Conservation (phyloP, 2,113 vertebrate species). For the Urocitellus parryii region DNA sequence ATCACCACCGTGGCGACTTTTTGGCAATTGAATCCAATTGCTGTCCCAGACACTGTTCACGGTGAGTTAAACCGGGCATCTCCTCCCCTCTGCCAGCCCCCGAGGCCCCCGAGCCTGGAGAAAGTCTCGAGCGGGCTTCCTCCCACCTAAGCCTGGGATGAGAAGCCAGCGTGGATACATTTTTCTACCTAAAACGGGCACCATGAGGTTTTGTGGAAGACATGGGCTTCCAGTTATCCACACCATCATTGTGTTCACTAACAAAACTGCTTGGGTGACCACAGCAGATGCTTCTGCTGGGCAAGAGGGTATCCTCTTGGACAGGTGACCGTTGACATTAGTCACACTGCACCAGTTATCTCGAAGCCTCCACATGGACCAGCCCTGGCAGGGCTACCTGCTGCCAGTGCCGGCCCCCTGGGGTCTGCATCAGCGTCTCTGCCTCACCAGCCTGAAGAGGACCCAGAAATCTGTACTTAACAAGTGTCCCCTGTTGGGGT, state of each 20-base stretch:
- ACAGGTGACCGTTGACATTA: not conserved
- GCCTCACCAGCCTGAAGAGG: not conserved
- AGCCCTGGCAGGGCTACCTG: not conserved
- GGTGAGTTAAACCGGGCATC: not conserved
- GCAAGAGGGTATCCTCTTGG: not conserved
- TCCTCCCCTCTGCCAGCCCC: not conserved
- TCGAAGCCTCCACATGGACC: not conserved
- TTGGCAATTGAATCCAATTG: not conserved
- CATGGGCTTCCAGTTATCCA: not conserved
- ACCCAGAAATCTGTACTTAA: not conserved
- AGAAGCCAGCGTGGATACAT: not conserved
- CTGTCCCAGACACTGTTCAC: not conserved
- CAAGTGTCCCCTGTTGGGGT: not conserved
- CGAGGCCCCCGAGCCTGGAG: not conserved
- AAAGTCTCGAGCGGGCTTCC: not conserved
- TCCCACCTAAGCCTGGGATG: not conserved
- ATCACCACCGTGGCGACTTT: not conserved
- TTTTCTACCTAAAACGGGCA: constrained; percentile 37
- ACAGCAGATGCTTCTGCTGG: not conserved
- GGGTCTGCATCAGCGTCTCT: not conserved
- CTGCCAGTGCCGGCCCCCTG: not conserved
- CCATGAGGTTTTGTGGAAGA: not conserved
- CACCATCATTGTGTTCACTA: not conserved
- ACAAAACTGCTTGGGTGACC: not conserved
- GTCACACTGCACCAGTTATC: not conserved